Evolutionary conservation across 2,797 vertebrate species (phyloP).

Genomic region (Martes flavigula): DNA sequence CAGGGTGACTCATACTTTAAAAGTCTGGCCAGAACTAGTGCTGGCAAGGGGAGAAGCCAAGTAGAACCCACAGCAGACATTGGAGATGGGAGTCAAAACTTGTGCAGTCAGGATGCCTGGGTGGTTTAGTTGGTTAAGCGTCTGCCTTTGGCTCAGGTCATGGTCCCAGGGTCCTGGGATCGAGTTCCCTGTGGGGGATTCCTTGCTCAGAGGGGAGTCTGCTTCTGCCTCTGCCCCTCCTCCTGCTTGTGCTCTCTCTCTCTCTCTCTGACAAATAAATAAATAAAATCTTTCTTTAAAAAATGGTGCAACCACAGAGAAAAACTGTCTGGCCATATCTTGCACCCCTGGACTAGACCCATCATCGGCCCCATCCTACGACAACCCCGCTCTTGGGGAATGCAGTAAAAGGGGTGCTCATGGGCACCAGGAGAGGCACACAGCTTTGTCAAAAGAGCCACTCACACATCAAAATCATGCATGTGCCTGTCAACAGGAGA

Average conservation of each 20-base stretch:
- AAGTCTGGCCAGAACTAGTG: neutral
- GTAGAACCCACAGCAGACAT: neutral
- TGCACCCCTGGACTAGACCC: neutral
- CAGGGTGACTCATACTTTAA: neutral
- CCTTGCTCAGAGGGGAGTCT: no score
- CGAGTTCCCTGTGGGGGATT: no score
- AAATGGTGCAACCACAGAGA: neutral
- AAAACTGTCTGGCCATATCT: accelerated
- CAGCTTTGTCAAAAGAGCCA: neutral
- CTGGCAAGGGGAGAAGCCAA: neutral
- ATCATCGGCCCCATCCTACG: neutral
- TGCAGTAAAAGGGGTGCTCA: neutral
- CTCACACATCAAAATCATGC: neutral
- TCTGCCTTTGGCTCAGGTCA: no score
- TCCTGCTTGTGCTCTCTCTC: no score
- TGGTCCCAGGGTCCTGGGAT: no score
- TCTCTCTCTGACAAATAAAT: no score
- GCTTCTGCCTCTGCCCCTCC: no score
- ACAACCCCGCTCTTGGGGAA: neutral
- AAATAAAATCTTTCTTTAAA: no score
- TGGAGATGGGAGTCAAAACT: neutral
- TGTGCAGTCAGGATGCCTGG: no score
- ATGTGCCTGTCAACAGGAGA: neutral
- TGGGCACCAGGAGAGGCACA: neutral
- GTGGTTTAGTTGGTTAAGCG: no score